Base-by-base conservation (phyloP, 2,797 vertebrate genomes). In the Chrysocyon brachyurus region DNA sequence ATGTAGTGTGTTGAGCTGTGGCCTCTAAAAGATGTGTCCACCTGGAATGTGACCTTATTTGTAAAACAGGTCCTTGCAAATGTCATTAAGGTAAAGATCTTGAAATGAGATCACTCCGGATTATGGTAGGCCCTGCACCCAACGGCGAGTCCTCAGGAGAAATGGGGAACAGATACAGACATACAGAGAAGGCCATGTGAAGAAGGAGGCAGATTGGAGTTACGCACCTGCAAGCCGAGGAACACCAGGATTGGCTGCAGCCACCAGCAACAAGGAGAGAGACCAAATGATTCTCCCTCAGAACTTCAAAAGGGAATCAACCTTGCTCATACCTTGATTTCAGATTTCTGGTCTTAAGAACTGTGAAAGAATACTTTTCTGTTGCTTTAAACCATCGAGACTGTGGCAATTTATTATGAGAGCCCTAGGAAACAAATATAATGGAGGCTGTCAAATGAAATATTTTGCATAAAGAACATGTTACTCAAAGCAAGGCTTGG, bases 331-430 rank as follows among this genome's bases (percentile, higher is more conserved):
- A n/a, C 4, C 49, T 87, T 73, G 36, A 79, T 85, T 96, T 78
- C 33, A 91, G 6, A 93, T 15, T 68, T 93, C 26, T 90, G 52
- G 52, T n/a, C 12, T 97, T 52, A 21, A 26, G 75, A 90, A 73
- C 61, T 19, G 7, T 17, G 6, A 83, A 0, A 57, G 54, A 77
- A 79, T 36, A 88, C 10, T 63, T 85, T 77, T 92, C 33, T 49
- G 2, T 85, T 96, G 73, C 64, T 96, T 95, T 85, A 95, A 97
- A 54, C 10, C 46, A 79, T 33, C 4, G 64, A 66, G 11, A 49
- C 19, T 56, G 5, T 95, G 75, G 40, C 57, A 61, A 86, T 95
- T 88, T 61, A 77, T 96, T 63, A 52, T 52, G 82, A 36, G 5
- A 56, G 28, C 9, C 14, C 1, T 81, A 83, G 56, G 68, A 96